These are phyloP conservation scores for Chelonus insularis DNA, from an alignment of 1,140 invertebrate genomes.

Conservation along the genomic window DNA sequence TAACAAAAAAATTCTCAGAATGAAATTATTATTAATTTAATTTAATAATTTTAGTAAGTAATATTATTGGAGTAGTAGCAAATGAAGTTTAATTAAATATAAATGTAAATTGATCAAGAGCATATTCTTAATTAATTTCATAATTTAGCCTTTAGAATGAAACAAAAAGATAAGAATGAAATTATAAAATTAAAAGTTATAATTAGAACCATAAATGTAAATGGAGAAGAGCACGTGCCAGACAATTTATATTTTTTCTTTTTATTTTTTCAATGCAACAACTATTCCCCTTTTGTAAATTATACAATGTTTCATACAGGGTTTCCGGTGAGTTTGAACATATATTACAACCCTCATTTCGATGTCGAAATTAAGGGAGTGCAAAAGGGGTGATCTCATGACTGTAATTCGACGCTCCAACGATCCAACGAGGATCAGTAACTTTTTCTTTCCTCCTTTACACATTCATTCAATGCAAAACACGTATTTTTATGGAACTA, in stretches of 20 bases:
- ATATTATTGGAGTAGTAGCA: too few species aligned
- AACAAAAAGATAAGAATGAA: too few species aligned
- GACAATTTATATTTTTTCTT: neutral
- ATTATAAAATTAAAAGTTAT: too few species aligned
- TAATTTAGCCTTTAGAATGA: too few species aligned
- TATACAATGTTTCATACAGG: slow-evolving; percentile 18
- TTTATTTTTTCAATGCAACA: neutral
- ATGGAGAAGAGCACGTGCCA: too few species aligned
- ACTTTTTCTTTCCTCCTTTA: slow-evolving; percentile 15
- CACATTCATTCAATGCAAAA: slow-evolving; percentile 1
- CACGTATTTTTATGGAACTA: slow-evolving; percentile 2
- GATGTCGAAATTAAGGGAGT: slow-evolving; percentile 17
- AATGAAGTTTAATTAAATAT: too few species aligned
- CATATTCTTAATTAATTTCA: too few species aligned
- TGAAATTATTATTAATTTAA: too few species aligned
- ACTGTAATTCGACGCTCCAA: slow-evolving; percentile 28
- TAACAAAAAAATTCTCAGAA: too few species aligned
- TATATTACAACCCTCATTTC: slow-evolving; percentile 17
- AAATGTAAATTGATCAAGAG: too few species aligned
- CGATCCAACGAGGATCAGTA: slow-evolving; percentile 25
- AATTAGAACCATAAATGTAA: too few species aligned
- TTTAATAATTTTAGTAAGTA: too few species aligned
- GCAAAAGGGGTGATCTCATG: slow-evolving; percentile 30
- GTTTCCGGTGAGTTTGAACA: slow-evolving; percentile 26
- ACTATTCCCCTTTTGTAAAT: slow-evolving; percentile 8